Conservation (phyloP, 1,140 invertebrate species). For the Ceratina calcarata region DNA sequence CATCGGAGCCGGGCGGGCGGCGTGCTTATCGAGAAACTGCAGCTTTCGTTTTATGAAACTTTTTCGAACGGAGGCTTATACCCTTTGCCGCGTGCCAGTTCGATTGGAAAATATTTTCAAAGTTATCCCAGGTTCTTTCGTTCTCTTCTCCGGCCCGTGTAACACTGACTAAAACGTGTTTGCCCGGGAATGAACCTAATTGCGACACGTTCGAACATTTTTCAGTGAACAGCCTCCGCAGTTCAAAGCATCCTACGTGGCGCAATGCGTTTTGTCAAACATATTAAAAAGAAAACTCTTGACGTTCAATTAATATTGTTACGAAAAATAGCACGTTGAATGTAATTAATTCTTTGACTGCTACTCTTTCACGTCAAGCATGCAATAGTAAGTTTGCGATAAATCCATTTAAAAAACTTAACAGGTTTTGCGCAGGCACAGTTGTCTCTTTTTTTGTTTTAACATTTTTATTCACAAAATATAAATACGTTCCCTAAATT, state of each 20-base stretch:
- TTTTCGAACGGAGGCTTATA: constrained; percentile 23
- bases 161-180: constrained; percentile 1
- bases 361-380: not conserved
- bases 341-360: not conserved
- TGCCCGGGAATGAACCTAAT: constrained; percentile 22
- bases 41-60: constrained; percentile 48
- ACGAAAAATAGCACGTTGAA: not conserved
- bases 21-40: constrained; percentile 47
- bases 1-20: constrained; percentile 18
- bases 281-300: no score
- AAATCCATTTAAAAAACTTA: no score
- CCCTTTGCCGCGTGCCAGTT: constrained; percentile 14
- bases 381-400: not conserved
- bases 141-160: no score
- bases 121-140: constrained; percentile 18
- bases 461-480: no score
- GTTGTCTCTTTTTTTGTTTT: no score
- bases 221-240: no score
- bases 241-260: no score
- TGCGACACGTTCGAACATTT: not conserved
- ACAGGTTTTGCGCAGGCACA: no score
- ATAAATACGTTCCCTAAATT: no score
- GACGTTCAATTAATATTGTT: no score
- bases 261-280: no score
- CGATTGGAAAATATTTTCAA: constrained; percentile 52